Conservation (phyloP, 2,888 invertebrate species). For the Rhogogaster chlorosoma region DNA sequence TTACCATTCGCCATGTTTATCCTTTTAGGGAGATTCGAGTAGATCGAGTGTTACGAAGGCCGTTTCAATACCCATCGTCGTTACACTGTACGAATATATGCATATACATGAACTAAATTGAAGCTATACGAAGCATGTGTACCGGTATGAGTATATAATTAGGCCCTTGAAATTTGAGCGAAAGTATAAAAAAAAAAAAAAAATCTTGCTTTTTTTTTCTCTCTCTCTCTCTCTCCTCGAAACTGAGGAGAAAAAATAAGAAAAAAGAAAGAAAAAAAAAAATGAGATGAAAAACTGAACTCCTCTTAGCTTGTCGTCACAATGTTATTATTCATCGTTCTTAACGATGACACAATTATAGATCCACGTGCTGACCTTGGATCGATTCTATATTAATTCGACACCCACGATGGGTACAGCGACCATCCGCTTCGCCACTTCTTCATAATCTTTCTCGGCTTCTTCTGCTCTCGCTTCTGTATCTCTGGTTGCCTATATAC, state of each 20-base stretch:
- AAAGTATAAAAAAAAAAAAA: background rate
- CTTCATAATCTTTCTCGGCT: background rate
- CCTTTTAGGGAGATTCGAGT: slow-evolving; percentile 44
- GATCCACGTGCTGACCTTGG: slow-evolving; percentile 39
- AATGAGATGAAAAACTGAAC: background rate
- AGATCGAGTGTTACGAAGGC: slow-evolving; percentile 25
- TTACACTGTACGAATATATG: background rate
- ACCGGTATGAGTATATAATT: background rate
- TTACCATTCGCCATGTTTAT: slow-evolving; percentile 7
- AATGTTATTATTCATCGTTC: slow-evolving; percentile 34
- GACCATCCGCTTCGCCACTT: background rate
- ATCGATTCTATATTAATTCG: slow-evolving; percentile 44
- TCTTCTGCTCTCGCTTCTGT: background rate
- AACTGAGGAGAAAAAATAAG: too few relatives aligned
- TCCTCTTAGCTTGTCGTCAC: background rate
- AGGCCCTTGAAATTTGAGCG: background rate
- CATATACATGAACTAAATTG: background rate
- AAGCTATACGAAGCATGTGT: background rate
- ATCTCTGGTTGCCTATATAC: background rate
- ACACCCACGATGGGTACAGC: slow-evolving; percentile 21
- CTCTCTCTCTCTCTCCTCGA: background rate
- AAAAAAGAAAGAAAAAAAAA: background rate
- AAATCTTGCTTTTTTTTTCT: background rate
- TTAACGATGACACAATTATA: slow-evolving; percentile 27
- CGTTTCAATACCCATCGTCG: slow-evolving; percentile 1